Evolutionary conservation across 2,113 vertebrate species (phyloP).

Genomic region (Atlantisia rogersi): DNA sequence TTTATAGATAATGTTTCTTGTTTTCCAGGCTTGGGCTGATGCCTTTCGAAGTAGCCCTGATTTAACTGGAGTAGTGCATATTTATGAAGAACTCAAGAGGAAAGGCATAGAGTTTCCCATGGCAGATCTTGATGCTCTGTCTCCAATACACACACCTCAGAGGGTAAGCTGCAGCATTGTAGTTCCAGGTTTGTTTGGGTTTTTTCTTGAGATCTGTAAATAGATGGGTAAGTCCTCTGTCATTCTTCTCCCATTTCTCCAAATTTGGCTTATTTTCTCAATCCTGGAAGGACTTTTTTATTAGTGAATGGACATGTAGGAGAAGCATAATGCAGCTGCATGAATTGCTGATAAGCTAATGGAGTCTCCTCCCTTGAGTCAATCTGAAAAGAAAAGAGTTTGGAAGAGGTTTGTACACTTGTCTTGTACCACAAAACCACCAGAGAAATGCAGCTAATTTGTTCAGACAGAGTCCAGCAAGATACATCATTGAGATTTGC

Average conservation of each 20-base stretch:
- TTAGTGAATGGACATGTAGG: background rate
- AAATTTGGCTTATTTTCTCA: constrained; percentile 27
- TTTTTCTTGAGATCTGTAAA: background rate
- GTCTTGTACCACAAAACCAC: background rate
- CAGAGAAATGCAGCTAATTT: background rate
- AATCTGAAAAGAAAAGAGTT: background rate
- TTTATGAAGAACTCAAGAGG: constrained; percentile 97
- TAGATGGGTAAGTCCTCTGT: background rate
- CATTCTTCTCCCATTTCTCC: background rate
- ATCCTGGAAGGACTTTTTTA: constrained; percentile 30
- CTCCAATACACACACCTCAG: constrained; percentile 96
- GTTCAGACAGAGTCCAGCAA: background rate
- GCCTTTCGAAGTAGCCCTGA: constrained; percentile 98
- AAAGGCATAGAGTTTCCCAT: constrained; percentile 96
- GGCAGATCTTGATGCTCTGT: constrained; percentile 92
- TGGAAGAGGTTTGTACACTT: background rate
- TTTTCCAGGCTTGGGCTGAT: constrained; percentile 93
- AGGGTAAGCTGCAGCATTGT: constrained; percentile 78
- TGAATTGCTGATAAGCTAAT: constrained; percentile 23
- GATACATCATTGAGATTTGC: background rate
- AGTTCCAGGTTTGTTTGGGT: background rate
- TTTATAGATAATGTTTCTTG: constrained; percentile 17
- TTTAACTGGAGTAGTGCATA: constrained; percentile 96
- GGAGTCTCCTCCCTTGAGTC: background rate
- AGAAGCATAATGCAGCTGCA: constrained; percentile 10